A percentile compares a stretch with the other conserved stretches of the same genome.
phyloP scores from a whole-genome alignment of 2,797 vertebrate genomes.

The Anabas testudineus region DNA sequence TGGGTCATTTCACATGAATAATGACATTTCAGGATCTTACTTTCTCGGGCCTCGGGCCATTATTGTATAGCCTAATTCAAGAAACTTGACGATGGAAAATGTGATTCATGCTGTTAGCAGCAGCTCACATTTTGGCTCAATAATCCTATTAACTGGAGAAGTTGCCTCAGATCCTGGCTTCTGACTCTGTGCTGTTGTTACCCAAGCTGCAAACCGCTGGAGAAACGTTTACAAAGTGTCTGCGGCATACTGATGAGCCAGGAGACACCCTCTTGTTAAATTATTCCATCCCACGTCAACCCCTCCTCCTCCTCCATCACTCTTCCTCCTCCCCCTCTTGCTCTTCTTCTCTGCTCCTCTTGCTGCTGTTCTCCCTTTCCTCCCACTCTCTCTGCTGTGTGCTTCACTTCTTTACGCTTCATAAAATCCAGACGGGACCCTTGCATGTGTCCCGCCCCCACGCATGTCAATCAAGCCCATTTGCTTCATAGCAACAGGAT shows the following conservation, averaged over 20 bases:
- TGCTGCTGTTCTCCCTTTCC: slow-evolving; percentile 73
- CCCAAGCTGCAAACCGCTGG: slow-evolving; percentile 76
- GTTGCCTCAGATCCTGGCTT: slow-evolving; percentile 53
- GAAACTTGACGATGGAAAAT: slow-evolving; percentile 63
- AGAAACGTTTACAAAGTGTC: slow-evolving; percentile 64
- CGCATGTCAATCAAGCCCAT: slow-evolving; percentile 76
- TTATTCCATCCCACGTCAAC: slow-evolving; percentile 76
- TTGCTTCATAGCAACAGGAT: slow-evolving; percentile 74
- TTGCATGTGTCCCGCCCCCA: slow-evolving; percentile 71
- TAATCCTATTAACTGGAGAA: slow-evolving; percentile 51
- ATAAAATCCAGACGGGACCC: slow-evolving; percentile 84
- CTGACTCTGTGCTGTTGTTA: slow-evolving; percentile 46
- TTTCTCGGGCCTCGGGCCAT: slow-evolving; percentile 63
- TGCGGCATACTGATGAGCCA: slow-evolving; percentile 74
- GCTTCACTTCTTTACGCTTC: slow-evolving; percentile 78
- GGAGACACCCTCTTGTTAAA: slow-evolving; percentile 81
- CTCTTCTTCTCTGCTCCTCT: slow-evolving; percentile 59
- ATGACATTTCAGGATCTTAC: slow-evolving; percentile 73
- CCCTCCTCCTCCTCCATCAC: slow-evolving; percentile 51
- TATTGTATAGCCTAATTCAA: slow-evolving; percentile 65
- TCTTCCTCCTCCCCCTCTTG: slow-evolving; percentile 48
- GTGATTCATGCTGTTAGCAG: slow-evolving; percentile 54
- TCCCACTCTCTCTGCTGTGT: slow-evolving; percentile 72
- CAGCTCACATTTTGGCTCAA: slow-evolving; percentile 60
- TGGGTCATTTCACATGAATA: slow-evolving; percentile 81